Base-by-base conservation (phyloP, 37 sponge, comb jelly and placozoan genomes). In the Agelas oroides region DNA sequence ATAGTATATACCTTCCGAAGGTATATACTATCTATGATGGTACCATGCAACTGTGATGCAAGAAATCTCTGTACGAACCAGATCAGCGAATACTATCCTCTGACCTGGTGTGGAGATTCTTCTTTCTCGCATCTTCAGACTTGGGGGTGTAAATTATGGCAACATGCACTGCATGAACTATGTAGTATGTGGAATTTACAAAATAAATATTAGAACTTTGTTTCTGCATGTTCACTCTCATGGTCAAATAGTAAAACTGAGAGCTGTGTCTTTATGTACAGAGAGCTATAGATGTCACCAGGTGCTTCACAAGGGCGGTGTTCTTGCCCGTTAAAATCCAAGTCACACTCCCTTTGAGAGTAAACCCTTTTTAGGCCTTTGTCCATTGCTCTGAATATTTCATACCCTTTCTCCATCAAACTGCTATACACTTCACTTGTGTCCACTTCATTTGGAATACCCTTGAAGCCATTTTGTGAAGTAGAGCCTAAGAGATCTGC, bases 241-340 rank as follows among this genome's bases (percentile, higher is more conserved):
- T 84, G 85, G 52, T 76, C 66, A 55, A 84, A 84, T 55, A 84
- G 36, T 8, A 76, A 19, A 13, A 39, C 69, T 13, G 85, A 75
- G 21, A 84, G 77, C 54, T 66, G 76, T 21, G 56, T 67, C 28
- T 66, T 71, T 2, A 67, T 31, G 53, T 75, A 75, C 3, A 69
- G 77, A 19, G 14, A 1, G 13, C 20, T 16, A n/a, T 75, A 56
- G 23, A 25, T 11, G 3, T 65, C 25, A 5, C 27, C 62, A 0
- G 27, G 28, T 14, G 53, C 58, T 25, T 54, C 40, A 58, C 76
- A 81, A 5, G 23, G 32, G 23, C 58, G 69, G 11, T 54, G 17
- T 6, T 25, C 35, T 59, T 74, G 59, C 34, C 85, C 85, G 16
- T 60, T 0, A 19, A 67, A 17, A 35, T 76, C 76, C 59, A 68